These are phyloP conservation scores for Halcyon badia DNA, from an alignment of 2,797 vertebrate species.

Conservation along the genomic window DNA sequence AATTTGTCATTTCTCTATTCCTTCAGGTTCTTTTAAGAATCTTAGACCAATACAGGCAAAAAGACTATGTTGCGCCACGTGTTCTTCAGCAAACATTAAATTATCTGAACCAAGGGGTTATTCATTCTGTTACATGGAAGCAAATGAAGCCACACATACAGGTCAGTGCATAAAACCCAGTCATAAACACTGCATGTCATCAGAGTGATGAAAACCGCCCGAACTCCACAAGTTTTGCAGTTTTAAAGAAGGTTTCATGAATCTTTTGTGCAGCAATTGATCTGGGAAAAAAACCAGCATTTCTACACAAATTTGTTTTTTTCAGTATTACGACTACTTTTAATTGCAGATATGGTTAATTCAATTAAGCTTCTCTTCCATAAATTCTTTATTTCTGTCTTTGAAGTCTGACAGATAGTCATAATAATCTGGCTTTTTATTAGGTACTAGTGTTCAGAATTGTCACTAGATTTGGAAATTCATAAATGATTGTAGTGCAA, in stretches of 20 bases:
- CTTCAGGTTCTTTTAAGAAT: slow-evolving; percentile 93
- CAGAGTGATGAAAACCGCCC: not conserved
- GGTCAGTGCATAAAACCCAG: slow-evolving; percentile 78
- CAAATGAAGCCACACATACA: slow-evolving; percentile 97
- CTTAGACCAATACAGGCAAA: slow-evolving; percentile 92
- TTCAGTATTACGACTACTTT: not conserved
- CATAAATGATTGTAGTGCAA: not conserved
- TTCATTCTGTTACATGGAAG: slow-evolving; percentile 95
- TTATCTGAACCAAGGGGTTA: slow-evolving; percentile 91
- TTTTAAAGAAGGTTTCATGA: not conserved
- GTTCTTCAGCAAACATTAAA: slow-evolving; percentile 94
- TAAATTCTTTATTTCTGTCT: not conserved
- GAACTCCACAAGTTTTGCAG: not conserved
- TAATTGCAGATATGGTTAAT: not conserved
- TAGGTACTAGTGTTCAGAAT: not conserved
- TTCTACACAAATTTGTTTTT: not conserved
- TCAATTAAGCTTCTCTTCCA: not conserved
- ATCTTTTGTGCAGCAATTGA: not conserved
- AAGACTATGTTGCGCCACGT: slow-evolving; percentile 92
- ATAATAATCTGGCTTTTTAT: slow-evolving; percentile 17
- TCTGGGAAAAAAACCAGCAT: not conserved
- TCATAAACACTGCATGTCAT: not conserved
- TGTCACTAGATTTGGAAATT: not conserved
- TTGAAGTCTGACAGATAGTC: not conserved
- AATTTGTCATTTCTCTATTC: not conserved